Evolutionary conservation across 2,888 invertebrate species (phyloP).

Genomic region (Agrochola macilenta): DNA sequence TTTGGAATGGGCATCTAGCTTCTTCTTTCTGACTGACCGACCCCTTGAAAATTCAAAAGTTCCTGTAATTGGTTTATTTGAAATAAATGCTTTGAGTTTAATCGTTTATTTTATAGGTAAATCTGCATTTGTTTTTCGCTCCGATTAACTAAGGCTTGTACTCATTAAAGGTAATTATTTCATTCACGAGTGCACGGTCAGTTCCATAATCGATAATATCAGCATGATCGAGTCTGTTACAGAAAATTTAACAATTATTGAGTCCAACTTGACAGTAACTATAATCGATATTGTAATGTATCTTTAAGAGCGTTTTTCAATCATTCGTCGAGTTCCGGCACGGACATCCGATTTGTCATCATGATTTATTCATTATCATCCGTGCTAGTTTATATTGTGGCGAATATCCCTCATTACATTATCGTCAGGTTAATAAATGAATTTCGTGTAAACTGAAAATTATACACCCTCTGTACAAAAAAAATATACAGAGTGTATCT

Average conservation of each 20-base stretch:
- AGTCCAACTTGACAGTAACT: background rate
- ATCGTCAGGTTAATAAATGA: conserved; percentile 10
- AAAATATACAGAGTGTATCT: background rate
- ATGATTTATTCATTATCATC: conserved; percentile 54
- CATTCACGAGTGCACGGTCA: background rate
- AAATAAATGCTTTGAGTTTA: no score
- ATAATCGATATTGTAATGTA: conserved; percentile 34
- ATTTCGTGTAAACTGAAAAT: conserved; percentile 8
- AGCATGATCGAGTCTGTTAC: background rate
- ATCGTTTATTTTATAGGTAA: background rate
- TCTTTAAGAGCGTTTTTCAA: conserved; percentile 46
- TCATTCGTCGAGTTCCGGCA: conserved; percentile 51
- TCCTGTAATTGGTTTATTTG: no score
- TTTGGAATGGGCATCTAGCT: no score
- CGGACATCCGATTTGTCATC: conserved; percentile 54
- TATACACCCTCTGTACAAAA: background rate
- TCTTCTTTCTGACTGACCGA: no score
- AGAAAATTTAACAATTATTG: conserved; percentile 5
- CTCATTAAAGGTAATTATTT: conserved; percentile 10
- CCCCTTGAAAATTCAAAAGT: no score
- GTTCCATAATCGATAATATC: background rate
- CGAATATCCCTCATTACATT: conserved; percentile 30
- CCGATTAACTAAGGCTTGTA: background rate
- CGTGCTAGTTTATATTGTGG: conserved; percentile 48
- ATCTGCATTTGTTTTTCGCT: background rate